Conservation (phyloP, 2,888 invertebrate species). For the Dioctria linearis region DNA sequence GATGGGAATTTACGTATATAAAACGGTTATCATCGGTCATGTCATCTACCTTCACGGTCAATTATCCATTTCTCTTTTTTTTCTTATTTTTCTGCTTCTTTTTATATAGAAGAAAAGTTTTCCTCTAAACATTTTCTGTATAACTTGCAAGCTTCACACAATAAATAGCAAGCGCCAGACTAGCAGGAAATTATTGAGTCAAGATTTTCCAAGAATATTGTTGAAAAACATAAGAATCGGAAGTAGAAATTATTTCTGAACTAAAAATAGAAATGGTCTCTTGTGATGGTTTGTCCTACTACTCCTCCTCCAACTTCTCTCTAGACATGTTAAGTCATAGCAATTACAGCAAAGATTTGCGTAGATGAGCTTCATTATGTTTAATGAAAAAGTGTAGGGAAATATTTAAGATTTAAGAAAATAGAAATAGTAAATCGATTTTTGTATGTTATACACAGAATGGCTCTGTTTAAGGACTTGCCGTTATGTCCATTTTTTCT, state of each 20-base stretch:
- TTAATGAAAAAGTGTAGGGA: neutral
- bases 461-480: too few relatives aligned
- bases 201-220: neutral
- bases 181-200: neutral
- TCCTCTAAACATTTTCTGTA: neutral
- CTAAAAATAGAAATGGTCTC: conserved; percentile 9
- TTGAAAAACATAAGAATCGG: neutral
- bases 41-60: conserved; percentile 43
- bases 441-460: too few relatives aligned
- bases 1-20: neutral
- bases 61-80: conserved; percentile 31
- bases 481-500: neutral
- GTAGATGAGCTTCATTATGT: neutral
- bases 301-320: neutral
- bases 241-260: neutral
- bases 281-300: neutral
- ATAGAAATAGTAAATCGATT: too few relatives aligned
- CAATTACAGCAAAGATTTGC: neutral
- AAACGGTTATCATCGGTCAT: conserved; percentile 35
- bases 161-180: neutral
- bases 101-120: conserved; percentile 13
- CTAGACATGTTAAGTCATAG: neutral
- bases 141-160: too few relatives aligned
- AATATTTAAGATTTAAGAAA: neutral
- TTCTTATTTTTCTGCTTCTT: too few relatives aligned